phyloP scores from a whole-genome alignment of 92 coral and sea anemone species.

The Bergia puertoricense region DNA sequence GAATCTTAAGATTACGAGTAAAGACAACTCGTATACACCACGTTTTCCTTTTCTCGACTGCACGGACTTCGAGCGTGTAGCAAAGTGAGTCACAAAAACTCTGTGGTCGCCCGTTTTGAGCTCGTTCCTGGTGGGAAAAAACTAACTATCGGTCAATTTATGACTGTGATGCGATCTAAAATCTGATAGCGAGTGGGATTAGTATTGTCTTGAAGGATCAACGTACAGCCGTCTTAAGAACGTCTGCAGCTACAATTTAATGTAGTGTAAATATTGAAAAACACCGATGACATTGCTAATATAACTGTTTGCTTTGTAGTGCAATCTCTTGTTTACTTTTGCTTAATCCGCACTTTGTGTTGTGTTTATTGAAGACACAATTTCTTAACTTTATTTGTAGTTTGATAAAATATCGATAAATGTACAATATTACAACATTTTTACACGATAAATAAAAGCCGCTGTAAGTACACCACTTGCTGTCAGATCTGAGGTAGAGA shows the following conservation, averaged over 20 bases:
- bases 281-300: slow-evolving; percentile 7
- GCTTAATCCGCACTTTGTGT: slow-evolving; percentile 37
- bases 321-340: slow-evolving; percentile 25
- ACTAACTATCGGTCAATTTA: slow-evolving; percentile 15
- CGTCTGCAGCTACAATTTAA: not conserved
- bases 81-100: slow-evolving; percentile 20
- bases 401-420: slow-evolving; percentile 40
- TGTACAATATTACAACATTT: slow-evolving; percentile 32
- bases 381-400: slow-evolving; percentile 38
- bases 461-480: slow-evolving; percentile 21
- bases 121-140: not conserved
- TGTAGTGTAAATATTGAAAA: slow-evolving; percentile 33
- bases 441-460: slow-evolving; percentile 14
- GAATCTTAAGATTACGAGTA: not conserved
- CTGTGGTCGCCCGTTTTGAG: not conserved
- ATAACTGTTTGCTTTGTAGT: slow-evolving; percentile 31
- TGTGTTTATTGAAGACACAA: not conserved
- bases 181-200: slow-evolving; percentile 43
- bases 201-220: slow-evolving; percentile 10
- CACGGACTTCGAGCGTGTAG: slow-evolving; percentile 8
- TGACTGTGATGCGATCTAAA: slow-evolving; percentile 39
- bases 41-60: slow-evolving; percentile 33
- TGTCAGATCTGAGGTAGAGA: slow-evolving; percentile 34
- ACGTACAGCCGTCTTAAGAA: not conserved
- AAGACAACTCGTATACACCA: not conserved